Evolutionary conservation across 2,888 invertebrate species (phyloP).

Genomic region (Choristoneura rosaceana): DNA sequence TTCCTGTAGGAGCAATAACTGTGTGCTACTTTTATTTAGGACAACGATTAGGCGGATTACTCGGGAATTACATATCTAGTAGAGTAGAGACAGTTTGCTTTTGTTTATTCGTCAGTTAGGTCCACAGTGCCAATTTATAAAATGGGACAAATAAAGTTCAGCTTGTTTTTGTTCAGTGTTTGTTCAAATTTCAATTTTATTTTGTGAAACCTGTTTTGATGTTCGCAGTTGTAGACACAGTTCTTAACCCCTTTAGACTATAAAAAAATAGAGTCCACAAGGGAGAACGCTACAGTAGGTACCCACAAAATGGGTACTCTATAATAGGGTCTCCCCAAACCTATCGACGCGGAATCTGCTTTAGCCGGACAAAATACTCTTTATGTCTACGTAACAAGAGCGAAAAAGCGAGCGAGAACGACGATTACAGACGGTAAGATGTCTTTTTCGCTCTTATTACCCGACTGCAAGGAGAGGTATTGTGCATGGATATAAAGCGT

Average conservation of each 20-base stretch:
- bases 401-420: too few species aligned
- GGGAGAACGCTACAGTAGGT: too few species aligned
- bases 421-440: too few species aligned
- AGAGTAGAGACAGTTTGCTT: background rate
- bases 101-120: background rate
- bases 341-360: too few species aligned
- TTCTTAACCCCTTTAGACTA: background rate
- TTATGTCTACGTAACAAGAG: too few species aligned
- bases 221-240: background rate
- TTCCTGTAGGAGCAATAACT: background rate
- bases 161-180: background rate
- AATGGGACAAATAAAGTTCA: background rate
- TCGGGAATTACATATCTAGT: background rate
- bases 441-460: too few species aligned
- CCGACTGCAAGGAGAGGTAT: too few species aligned
- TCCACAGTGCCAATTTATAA: background rate
- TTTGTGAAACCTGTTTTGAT: background rate
- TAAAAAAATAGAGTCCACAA: too few species aligned
- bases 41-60: background rate
- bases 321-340: too few species aligned
- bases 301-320: too few species aligned
- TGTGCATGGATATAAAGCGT: too few species aligned
- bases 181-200: background rate
- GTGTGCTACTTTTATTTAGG: background rate
- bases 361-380: too few species aligned